These are phyloP conservation scores for Neoarius graeffei DNA, from an alignment of 2,113 vertebrate genomes.

Conservation along the genomic window DNA sequence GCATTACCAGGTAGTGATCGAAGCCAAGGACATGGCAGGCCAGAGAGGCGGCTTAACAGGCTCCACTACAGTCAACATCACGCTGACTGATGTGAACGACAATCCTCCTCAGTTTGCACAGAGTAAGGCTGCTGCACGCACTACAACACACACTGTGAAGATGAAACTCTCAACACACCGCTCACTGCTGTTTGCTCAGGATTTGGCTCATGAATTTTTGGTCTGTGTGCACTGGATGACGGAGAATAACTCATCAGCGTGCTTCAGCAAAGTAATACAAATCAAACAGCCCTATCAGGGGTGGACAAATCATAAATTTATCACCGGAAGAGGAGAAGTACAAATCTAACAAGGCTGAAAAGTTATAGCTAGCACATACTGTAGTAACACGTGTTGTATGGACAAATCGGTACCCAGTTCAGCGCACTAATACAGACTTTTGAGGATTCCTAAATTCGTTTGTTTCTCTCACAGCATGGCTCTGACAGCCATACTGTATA, in stretches of 20 bases:
- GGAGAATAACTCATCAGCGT: not conserved
- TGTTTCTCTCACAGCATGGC: not conserved
- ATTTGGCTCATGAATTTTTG: slow-evolving; percentile 19
- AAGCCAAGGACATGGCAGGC: slow-evolving; percentile 96
- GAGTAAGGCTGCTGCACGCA: slow-evolving; percentile 72
- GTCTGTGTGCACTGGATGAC: not conserved
- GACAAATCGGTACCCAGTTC: not conserved
- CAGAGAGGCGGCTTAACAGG: slow-evolving; percentile 90
- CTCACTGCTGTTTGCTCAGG: not conserved
- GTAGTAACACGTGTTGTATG: not conserved
- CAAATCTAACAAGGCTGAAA: not conserved
- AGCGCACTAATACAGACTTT: not conserved
- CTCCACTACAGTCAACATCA: slow-evolving; percentile 88
- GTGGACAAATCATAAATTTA: not conserved
- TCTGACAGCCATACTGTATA: not conserved
- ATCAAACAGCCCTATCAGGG: not conserved
- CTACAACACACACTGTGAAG: not conserved
- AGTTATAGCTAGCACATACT: not conserved
- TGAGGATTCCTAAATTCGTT: not conserved
- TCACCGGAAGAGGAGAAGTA: not conserved
- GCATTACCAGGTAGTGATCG: slow-evolving; percentile 93
- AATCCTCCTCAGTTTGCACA: slow-evolving; percentile 89
- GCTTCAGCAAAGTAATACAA: slow-evolving; percentile 6
- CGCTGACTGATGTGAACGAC: slow-evolving; percentile 88
- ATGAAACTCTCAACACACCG: not conserved